These are phyloP conservation scores for Pseudomugil tenellus DNA, from an alignment of 2,797 vertebrate genomes.

Conservation along the genomic window DNA sequence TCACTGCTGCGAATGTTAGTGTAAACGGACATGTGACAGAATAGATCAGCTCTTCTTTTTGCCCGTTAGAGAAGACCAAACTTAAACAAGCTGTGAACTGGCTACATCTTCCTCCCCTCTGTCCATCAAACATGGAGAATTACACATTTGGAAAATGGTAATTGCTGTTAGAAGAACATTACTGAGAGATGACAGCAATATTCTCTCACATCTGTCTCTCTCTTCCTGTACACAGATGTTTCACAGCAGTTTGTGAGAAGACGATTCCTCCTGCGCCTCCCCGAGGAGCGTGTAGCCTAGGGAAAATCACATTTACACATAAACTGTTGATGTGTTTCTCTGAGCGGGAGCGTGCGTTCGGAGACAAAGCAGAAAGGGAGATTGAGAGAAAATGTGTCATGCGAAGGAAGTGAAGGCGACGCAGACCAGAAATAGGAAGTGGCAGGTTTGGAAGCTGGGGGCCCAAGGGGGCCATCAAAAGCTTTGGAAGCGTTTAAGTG, in stretches of 20 bases:
- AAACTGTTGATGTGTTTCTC: slow-evolving; percentile 60
- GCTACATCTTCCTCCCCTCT: slow-evolving; percentile 3
- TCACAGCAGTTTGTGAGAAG: slow-evolving; percentile 70
- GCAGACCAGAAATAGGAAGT: slow-evolving; percentile 64
- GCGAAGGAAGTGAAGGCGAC: slow-evolving; percentile 54
- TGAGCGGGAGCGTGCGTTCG: slow-evolving; percentile 31
- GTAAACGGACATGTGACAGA: neutral
- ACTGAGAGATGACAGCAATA: slow-evolving; percentile 55
- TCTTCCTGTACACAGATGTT: slow-evolving; percentile 74
- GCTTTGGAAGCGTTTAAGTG: slow-evolving; percentile 45
- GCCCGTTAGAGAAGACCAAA: slow-evolving; percentile 9
- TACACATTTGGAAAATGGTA: slow-evolving; percentile 59
- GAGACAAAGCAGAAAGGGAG: slow-evolving; percentile 28
- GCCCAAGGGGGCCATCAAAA: slow-evolving; percentile 67
- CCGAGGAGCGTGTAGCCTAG: slow-evolving; percentile 58
- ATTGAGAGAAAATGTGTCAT: slow-evolving; percentile 35
- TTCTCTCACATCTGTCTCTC: slow-evolving; percentile 61
- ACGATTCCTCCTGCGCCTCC: slow-evolving; percentile 65
- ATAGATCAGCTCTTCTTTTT: neutral
- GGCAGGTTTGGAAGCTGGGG: slow-evolving; percentile 61
- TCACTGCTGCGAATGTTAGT: slow-evolving; percentile 19
- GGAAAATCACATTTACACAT: slow-evolving; percentile 75
- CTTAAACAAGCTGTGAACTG: neutral
- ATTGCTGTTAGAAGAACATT: slow-evolving; percentile 48
- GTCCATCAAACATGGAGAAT: slow-evolving; percentile 38